These are phyloP conservation scores for Cerastis leucographa DNA, from an alignment of 2,888 invertebrate species.

Conservation along the genomic window DNA sequence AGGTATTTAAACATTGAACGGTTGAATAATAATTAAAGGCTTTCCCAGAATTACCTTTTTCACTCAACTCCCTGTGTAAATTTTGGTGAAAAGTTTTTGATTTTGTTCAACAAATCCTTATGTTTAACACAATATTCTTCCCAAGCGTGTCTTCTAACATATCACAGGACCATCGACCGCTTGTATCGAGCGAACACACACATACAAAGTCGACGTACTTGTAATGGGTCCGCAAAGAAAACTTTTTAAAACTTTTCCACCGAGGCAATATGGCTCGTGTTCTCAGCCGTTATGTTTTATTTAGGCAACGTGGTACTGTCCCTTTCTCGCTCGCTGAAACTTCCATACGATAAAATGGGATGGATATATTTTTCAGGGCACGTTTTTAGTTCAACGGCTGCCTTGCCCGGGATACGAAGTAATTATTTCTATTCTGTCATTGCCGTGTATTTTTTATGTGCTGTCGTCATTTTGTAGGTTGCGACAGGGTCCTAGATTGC, in stretches of 20 bases:
- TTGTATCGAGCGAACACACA: conserved; percentile 84
- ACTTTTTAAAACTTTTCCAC: conserved; percentile 91
- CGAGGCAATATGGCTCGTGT: conserved; percentile 91
- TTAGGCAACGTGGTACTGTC: conserved; percentile 87
- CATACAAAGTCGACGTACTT: conserved; percentile 85
- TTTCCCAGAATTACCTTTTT: conserved; percentile 17
- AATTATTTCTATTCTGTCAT: conserved; percentile 91
- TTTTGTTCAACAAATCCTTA: conserved; percentile 37
- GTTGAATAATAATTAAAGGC: conserved; percentile 16
- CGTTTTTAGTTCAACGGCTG: conserved; percentile 77
- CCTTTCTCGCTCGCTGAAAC: conserved; percentile 75
- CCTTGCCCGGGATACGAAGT: conserved; percentile 90
- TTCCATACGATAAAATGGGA: conserved; percentile 75
- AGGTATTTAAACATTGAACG: conserved; percentile 4
- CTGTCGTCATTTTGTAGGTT: conserved; percentile 80
- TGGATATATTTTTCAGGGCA: conserved; percentile 75
- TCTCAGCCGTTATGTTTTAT: conserved; percentile 90
- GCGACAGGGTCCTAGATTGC: conserved; percentile 66
- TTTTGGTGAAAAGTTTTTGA: conserved; percentile 13
- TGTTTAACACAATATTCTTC: conserved; percentile 47
- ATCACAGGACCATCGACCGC: conserved; percentile 84
- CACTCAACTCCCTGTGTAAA: conserved; percentile 3
- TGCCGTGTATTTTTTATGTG: conserved; percentile 89
- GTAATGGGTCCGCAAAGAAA: conserved; percentile 91
- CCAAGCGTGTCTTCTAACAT: conserved; percentile 66